Evolutionary conservation across 2,113 vertebrate species (phyloP).

Genomic region (Merops nubicus): DNA sequence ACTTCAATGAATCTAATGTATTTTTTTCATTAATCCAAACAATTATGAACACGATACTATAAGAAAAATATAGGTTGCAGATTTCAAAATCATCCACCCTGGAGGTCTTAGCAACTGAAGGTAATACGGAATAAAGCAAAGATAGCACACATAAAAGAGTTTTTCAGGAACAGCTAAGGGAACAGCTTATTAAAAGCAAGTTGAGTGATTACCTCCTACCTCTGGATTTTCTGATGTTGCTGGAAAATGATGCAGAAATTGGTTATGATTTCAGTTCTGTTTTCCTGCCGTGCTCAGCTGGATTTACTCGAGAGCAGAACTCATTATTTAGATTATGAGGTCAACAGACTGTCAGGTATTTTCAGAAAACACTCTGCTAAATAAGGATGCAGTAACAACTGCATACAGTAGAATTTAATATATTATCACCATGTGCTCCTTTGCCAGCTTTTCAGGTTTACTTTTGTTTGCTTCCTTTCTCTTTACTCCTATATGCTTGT

Average conservation of each 20-base stretch:
- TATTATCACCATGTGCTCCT: rapidly evolving
- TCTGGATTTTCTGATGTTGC: neutral
- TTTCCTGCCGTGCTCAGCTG: neutral
- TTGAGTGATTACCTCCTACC: neutral
- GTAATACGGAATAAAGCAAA: neutral
- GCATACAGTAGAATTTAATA: rapidly evolving
- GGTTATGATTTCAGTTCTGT: neutral
- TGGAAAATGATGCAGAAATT: neutral
- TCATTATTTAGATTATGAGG: neutral
- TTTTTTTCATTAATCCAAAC: neutral
- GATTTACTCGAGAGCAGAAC: neutral
- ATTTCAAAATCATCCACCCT: neutral
- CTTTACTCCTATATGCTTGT: neutral
- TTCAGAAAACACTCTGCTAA: neutral
- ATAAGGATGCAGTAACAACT: neutral
- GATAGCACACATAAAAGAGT: rapidly evolving
- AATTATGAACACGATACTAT: neutral
- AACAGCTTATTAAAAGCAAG: neutral
- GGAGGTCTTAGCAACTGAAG: neutral
- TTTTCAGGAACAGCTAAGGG: neutral
- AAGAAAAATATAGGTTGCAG: neutral
- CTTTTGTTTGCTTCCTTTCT: neutral
- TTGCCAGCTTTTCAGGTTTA: neutral
- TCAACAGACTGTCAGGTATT: neutral
- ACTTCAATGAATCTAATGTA: neutral